Conservation (phyloP, 2,797 vertebrate species). For the Calcarius lapponicus region DNA sequence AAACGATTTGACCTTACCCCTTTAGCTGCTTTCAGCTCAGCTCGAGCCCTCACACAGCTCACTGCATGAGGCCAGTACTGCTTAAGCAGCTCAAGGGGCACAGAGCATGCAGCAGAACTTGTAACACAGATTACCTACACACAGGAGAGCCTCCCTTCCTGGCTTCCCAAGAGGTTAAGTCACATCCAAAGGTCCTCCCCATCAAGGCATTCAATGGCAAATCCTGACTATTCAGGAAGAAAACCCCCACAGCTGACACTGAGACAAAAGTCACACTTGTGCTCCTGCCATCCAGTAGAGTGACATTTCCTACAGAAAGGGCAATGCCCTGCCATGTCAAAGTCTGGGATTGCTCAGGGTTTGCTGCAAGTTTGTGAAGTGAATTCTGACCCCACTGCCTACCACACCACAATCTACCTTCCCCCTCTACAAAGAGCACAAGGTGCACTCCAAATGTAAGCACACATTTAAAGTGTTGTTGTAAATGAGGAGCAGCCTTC, state of each 20-base stretch:
- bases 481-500: neutral
- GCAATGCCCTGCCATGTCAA: neutral
- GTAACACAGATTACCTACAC: neutral
- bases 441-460: neutral
- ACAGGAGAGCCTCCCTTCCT: neutral
- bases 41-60: neutral
- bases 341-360: neutral
- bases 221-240: neutral
- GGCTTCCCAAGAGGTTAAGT: neutral
- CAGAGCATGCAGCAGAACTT: neutral
- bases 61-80: neutral
- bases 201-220: neutral
- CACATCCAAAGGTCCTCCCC: neutral
- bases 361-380: neutral
- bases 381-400: neutral
- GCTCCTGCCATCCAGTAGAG: neutral
- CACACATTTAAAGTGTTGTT: neutral
- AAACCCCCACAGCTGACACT: neutral
- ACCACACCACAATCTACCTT: neutral
- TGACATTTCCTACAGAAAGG: neutral
- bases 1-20: neutral
- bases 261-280: neutral
- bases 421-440: neutral
- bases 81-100: neutral
- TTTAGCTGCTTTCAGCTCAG: conserved; percentile 11